These are phyloP conservation scores for Dermolepida albohirtum DNA, from an alignment of 2,888 invertebrate genomes.

Conservation along the genomic window DNA sequence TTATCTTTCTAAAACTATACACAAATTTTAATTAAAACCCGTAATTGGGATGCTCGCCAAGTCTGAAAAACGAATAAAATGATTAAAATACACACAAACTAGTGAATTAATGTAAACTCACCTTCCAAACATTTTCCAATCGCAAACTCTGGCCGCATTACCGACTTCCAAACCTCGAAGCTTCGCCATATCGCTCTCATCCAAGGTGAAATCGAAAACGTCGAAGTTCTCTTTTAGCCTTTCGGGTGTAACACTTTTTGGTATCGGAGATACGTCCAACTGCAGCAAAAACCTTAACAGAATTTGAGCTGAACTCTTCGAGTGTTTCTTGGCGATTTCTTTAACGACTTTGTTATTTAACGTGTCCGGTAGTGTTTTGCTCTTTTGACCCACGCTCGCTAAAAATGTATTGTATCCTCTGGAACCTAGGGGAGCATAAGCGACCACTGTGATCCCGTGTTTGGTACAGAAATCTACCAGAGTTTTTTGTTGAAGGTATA, in stretches of 20 bases:
- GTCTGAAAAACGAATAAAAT: constrained; percentile 51
- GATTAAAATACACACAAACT: not conserved
- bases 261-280: constrained; percentile 79
- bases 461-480: constrained; percentile 73
- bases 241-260: constrained; percentile 82
- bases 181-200: constrained; percentile 71
- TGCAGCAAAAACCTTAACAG: constrained; percentile 79
- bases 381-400: constrained; percentile 62
- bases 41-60: constrained; percentile 77
- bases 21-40: constrained; percentile 68
- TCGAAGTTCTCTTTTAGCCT: constrained; percentile 82
- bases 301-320: constrained; percentile 80
- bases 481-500: constrained; percentile 79
- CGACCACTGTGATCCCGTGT: constrained; percentile 78
- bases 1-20: not conserved
- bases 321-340: constrained; percentile 65
- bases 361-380: constrained; percentile 68
- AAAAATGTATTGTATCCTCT: constrained; percentile 72
- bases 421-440: constrained; percentile 84
- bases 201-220: constrained; percentile 79
- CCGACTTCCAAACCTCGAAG: constrained; percentile 74
- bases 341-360: constrained; percentile 71
- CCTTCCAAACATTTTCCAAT: constrained; percentile 69
- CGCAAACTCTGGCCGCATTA: constrained; percentile 72
- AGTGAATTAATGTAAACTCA: not conserved